Base-by-base conservation (phyloP, 2,888 invertebrate genomes). In the Thysanoteuthis rhombus region DNA sequence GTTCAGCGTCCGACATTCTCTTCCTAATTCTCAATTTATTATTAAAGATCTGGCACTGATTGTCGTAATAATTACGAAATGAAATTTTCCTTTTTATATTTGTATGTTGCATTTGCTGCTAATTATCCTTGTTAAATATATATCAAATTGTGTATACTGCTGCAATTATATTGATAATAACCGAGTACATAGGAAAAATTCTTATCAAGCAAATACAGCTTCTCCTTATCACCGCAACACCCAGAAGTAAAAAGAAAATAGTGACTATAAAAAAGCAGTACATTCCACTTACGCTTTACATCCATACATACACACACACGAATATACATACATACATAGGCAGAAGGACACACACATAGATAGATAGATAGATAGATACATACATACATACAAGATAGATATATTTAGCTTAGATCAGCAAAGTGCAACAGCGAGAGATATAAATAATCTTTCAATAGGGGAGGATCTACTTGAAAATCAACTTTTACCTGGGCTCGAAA, bases 1-100 rank as follows among this genome's bases (percentile, higher is more conserved):
- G n/a, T 75, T 75, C n/a, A 75, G n/a, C 75, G n/a, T n/a, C 75
- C 75, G 75, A 75, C n/a, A 75, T 75, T 75, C 36, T 75, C 75
- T n/a, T 75, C n/a, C n/a, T 75, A 75, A 75, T 75, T 75, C 75
- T 75, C 75, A 75, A n/a, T 75, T 75, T 75, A 75, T 75, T 75
- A 75, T 75, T 75, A 75, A 75, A 75, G 75, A 75, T 75, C 75
- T 75, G 75, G 12, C 75, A 75, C n/a, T 75, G 75, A n/a, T n/a
- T 75, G 75, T 75, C 75, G n/a, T 75, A 16, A 75, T 36, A 75
- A n/a, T n/a, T n/a, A 75, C 75, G 19, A n/a, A 75, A 75, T 75
- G 75, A 75, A 75, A 75, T 19, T 75, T n/a, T n/a, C 19, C n/a
- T 75, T n/a, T 52, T n/a, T n/a, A 75, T 75, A 75, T 75, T n/a